Evolutionary conservation across 2,113 vertebrate species (phyloP).

Genomic region (Rhinolophus ferrumequinum): DNA sequence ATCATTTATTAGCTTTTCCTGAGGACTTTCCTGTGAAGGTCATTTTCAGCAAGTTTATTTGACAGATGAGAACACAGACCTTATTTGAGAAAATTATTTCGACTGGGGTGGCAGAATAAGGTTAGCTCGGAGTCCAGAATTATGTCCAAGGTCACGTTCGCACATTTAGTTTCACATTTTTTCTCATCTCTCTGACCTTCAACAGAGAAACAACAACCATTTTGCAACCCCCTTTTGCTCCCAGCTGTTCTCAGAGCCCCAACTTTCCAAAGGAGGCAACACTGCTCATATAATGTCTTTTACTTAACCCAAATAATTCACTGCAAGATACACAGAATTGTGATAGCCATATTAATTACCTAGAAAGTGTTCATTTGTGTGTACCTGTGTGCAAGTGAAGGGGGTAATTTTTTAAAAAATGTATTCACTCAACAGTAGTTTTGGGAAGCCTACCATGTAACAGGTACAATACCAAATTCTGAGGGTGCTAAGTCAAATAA

Average conservation of each 20-base stretch:
- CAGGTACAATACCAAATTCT: neutral
- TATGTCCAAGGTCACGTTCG: slow-evolving; percentile 11
- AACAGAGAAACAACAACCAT: neutral
- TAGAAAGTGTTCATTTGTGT: neutral
- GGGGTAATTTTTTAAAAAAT: neutral
- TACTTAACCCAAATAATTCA: neutral
- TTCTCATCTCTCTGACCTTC: neutral
- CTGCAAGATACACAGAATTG: neutral
- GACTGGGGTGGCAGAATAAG: slow-evolving; percentile 55
- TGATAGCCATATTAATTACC: neutral
- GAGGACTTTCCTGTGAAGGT: slow-evolving; percentile 43
- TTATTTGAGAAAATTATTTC: slow-evolving; percentile 57
- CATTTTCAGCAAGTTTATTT: slow-evolving; percentile 54
- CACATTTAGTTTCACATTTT: neutral
- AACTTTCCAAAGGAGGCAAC: neutral
- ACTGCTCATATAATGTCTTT: neutral
- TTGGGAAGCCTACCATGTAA: neutral
- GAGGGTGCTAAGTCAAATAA: neutral
- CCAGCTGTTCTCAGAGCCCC: neutral
- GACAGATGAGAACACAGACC: slow-evolving; percentile 51
- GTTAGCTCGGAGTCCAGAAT: neutral
- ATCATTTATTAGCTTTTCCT: slow-evolving; percentile 37
- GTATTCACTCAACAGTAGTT: neutral
- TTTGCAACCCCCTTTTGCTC: neutral
- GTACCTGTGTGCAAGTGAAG: too few species aligned